Evolutionary conservation across 1,140 invertebrate species (phyloP), one percentile per base, ranked within the genome.

Genomic region (Nephila pilipes): DNA sequence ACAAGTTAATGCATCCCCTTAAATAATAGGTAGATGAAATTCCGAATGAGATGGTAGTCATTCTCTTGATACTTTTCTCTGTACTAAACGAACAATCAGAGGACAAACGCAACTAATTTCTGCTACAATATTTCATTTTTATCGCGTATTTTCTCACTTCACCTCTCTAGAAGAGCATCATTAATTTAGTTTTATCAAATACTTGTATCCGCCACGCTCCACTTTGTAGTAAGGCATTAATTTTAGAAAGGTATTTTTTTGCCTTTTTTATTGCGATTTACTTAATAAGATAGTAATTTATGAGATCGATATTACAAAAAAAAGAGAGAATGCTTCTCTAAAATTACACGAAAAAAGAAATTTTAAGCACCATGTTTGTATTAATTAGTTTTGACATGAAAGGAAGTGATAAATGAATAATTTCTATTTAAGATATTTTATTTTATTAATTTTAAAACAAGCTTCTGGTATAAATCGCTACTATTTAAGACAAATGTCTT

Each of bases 151-250:
- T 8, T 85, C 46, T 85, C 46, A 57, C 29, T 57, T 85, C 20
- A 58, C 29, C 55, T 85, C 46, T 85, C 54, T 29, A 18, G 55
- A 58, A 85, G 55, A 60, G 20, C 25, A 55, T 85, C 83, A 85
- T 85, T 85, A 85, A 85, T 85, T 85, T 25, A 85, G n/a, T 85
- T 60, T 57, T 85, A 85, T 85, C 54, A 85, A 14, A 36, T 16
- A 32, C 54, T 18, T 10, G 54, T 85, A 85, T 85, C 83, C 25
- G 55, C 36, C 14, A 55, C 83, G 54, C 46, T 58, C 54, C 54
- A 85, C 12, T 57, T 55, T 85, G 54, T 29, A 54, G 83, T 57
- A 29, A 25, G 29, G 55, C 83, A 85, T 85, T 85, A 85, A 85
- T 85, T 85, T 85, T 58, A 29, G n/a, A 16, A 29, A 69, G 14